A percentile compares a stretch with the other conserved stretches of the same genome.
Evolutionary conservation across 2,797 vertebrate species (phyloP).

Genomic region (Sphenopsis melanotis): DNA sequence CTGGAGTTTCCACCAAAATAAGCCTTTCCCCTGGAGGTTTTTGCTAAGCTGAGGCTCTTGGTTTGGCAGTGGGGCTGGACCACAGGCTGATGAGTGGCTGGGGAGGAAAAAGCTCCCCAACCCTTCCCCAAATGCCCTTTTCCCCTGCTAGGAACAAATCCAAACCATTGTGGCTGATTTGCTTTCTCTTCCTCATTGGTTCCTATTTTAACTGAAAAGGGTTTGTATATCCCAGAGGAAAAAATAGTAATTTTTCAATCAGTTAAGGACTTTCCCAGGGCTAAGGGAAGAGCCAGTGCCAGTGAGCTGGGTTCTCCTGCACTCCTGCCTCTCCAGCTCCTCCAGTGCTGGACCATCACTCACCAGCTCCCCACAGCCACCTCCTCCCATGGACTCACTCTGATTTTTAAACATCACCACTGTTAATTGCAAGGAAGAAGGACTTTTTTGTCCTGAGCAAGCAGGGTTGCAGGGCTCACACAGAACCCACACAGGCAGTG

Average conservation of each 20-base stretch:
- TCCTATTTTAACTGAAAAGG: conserved; percentile 42
- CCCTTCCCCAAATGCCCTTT: conserved; percentile 55
- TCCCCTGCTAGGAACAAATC: conserved; percentile 17
- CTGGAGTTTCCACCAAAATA: not conserved
- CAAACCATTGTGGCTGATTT: not conserved
- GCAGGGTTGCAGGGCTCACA: not conserved
- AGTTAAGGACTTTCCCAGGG: conserved; percentile 42
- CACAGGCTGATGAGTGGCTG: not conserved
- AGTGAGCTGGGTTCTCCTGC: not conserved
- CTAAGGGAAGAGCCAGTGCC: not conserved
- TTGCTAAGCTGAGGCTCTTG: not conserved
- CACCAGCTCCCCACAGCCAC: not conserved
- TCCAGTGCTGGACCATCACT: not conserved
- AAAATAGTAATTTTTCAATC: not conserved
- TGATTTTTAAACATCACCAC: not conserved
- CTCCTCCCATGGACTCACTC: not conserved
- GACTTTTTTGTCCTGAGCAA: not conserved
- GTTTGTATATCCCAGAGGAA: not conserved
- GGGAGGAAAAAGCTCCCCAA: conserved; percentile 32
- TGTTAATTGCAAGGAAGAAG: not conserved
- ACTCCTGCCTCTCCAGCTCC: not conserved
- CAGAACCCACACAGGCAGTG: not conserved
- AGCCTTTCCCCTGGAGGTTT: not conserved
- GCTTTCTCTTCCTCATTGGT: not conserved
- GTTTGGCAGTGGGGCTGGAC: not conserved